Conservation (phyloP, 2,797 vertebrate species). For the Sphenopsis melanotis region DNA sequence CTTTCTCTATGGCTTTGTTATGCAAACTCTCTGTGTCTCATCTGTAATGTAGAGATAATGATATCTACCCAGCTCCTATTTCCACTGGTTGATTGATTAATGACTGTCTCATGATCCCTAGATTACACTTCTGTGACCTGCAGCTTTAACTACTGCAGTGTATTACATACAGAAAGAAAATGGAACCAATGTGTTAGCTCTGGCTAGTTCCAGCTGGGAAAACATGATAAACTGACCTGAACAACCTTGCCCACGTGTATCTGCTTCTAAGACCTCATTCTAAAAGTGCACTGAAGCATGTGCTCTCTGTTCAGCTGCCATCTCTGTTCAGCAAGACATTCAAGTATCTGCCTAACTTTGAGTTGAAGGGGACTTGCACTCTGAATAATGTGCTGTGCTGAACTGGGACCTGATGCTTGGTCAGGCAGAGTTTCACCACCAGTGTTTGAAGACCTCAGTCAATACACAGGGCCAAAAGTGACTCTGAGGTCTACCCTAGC, state of each 20-base stretch:
- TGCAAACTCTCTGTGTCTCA: not conserved
- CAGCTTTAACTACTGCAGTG: not conserved
- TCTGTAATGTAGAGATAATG: slow-evolving; percentile 21
- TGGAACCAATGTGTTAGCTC: not conserved
- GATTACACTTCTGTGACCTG: slow-evolving; percentile 18
- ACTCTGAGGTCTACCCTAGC: not conserved
- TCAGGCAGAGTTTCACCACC: not conserved
- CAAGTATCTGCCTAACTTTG: not conserved
- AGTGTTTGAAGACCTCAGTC: not conserved
- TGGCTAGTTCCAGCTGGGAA: slow-evolving; percentile 35
- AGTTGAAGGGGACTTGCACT: not conserved
- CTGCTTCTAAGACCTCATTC: not conserved
- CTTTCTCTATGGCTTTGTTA: not conserved
- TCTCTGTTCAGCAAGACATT: not conserved
- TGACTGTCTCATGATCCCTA: slow-evolving; percentile 8
- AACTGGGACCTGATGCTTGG: not conserved
- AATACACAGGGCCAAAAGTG: not conserved
- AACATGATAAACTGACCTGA: slow-evolving; percentile 20
- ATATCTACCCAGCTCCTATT: not conserved
- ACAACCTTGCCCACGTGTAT: not conserved
- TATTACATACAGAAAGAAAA: slow-evolving; percentile 13
- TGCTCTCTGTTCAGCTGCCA: slow-evolving; percentile 6
- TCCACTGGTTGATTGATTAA: slow-evolving; percentile 45
- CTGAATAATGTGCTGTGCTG: not conserved
- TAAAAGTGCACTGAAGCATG: not conserved